Percentiles rank a stretch among this genome's conserved stretches.
These are phyloP conservation scores for Epizoanthus ramosus DNA, from an alignment of 92 coral and sea anemone genomes.

Conservation along the genomic window DNA sequence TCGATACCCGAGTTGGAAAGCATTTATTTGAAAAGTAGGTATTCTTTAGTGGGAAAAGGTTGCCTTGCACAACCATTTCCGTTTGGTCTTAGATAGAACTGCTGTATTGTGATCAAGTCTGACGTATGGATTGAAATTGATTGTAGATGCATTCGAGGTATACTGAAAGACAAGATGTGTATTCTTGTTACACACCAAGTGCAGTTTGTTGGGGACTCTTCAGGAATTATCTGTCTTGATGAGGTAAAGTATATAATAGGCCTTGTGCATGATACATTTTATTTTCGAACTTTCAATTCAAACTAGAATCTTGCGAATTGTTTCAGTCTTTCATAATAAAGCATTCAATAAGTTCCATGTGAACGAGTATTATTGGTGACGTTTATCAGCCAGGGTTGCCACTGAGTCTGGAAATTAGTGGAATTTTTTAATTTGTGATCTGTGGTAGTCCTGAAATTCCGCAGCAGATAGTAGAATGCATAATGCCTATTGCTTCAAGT, in stretches of 20 bases:
- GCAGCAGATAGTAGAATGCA: too few species aligned
- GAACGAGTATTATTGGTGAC: too few species aligned
- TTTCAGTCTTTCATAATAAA: too few species aligned
- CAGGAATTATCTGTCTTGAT: slow-evolving; percentile 75
- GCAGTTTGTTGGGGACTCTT: slow-evolving; percentile 83
- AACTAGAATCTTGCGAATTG: too few species aligned
- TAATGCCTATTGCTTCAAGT: too few species aligned
- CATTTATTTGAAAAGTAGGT: slow-evolving; percentile 78
- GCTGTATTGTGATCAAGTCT: background rate
- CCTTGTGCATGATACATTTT: too few species aligned
- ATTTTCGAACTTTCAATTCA: too few species aligned
- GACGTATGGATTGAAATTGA: background rate
- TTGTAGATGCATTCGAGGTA: slow-evolving; percentile 82
- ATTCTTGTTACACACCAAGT: slow-evolving; percentile 95
- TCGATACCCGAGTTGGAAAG: slow-evolving; percentile 81
- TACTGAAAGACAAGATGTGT: slow-evolving; percentile 74
- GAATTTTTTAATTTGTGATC: too few species aligned
- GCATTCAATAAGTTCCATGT: too few species aligned
- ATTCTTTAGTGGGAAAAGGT: background rate
- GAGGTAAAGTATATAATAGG: slow-evolving; percentile 63
- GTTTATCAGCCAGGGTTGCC: too few species aligned
- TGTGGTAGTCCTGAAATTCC: too few species aligned
- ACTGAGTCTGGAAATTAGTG: too few species aligned
- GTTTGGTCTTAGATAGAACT: background rate
- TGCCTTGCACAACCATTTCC: background rate